phyloP scores from a whole-genome alignment of 2,113 vertebrate species.

The Xenotilapia caudafasciata region DNA sequence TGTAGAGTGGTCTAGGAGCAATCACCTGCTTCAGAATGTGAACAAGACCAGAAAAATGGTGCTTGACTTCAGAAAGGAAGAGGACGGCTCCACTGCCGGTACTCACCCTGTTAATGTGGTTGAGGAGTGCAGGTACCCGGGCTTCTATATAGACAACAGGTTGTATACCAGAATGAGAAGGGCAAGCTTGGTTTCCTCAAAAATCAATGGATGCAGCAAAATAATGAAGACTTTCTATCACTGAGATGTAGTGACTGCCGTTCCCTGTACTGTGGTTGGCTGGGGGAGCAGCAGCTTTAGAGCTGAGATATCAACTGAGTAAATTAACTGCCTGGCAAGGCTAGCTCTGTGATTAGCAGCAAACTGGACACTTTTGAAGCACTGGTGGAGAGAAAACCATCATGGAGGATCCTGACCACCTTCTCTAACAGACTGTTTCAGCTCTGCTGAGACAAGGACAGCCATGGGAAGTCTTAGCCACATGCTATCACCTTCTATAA shows the following conservation, averaged over 20 bases:
- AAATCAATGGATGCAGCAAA: neutral
- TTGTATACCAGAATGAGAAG: neutral
- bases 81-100: neutral
- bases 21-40: neutral
- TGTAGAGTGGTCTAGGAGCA: neutral
- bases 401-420: neutral
- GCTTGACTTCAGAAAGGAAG: neutral
- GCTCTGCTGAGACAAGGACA: neutral
- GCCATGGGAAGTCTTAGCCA: neutral
- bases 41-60: neutral
- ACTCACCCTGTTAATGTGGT: neutral
- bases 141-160: neutral
- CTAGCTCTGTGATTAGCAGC: neutral
- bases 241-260: fast-evolving
- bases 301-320: neutral
- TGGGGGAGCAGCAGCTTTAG: neutral
- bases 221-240: neutral
- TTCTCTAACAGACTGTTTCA: neutral
- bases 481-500: neutral
- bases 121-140: neutral
- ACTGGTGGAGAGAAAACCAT: neutral
- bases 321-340: neutral
- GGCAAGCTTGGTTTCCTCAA: neutral
- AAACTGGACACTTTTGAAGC: neutral
- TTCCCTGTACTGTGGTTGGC: neutral